Percentiles rank a stretch among this genome's conserved stretches.
Evolutionary conservation across 2,888 invertebrate species (phyloP).

Genomic region (Apamea anceps): DNA sequence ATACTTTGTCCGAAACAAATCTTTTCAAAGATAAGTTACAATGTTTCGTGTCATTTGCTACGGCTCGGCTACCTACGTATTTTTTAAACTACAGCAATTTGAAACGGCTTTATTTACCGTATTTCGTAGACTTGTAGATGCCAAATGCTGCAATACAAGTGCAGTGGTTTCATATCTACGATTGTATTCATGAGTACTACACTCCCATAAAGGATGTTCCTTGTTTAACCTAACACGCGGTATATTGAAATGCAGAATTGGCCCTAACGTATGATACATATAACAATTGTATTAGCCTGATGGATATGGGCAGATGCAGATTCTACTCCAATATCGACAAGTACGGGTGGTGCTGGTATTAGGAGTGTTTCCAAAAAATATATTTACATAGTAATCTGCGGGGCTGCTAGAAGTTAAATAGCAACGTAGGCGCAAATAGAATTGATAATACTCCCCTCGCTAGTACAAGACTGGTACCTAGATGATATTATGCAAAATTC

Average conservation of each 20-base stretch:
- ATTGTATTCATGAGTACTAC: neutral
- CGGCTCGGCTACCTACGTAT: neutral
- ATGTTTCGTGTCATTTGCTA: constrained; percentile 7
- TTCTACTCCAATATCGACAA: neutral
- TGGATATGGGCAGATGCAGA: neutral
- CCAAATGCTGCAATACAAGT: neutral
- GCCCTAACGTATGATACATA: neutral
- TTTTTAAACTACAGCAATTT: constrained; percentile 11
- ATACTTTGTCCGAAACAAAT: constrained; percentile 42
- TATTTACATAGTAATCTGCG: neutral
- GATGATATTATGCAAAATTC: constrained; percentile 68
- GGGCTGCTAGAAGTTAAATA: neutral
- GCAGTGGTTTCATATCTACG: neutral
- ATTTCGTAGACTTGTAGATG: neutral
- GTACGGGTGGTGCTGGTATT: neutral
- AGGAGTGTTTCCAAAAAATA: neutral
- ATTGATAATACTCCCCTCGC: constrained; percentile 35
- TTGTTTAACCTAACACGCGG: neutral
- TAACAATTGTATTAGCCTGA: neutral
- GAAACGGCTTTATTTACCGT: neutral
- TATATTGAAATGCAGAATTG: neutral
- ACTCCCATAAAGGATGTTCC: neutral
- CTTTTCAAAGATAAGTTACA: constrained; percentile 28
- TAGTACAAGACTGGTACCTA: constrained; percentile 37
- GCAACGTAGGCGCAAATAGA: neutral